Conservation (phyloP, 2,888 invertebrate genomes). For the Cephus rjabovi region DNA sequence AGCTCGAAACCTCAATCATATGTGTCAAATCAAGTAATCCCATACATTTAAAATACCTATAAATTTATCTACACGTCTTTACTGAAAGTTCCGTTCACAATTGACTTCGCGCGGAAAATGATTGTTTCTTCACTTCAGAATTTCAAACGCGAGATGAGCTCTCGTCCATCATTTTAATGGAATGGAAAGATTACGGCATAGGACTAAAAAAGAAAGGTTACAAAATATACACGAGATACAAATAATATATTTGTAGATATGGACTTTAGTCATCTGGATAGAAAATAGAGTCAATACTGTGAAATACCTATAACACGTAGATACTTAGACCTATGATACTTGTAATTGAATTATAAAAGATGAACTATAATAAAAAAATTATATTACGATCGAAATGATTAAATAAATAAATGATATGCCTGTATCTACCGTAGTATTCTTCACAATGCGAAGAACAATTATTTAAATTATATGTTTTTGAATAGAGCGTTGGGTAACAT, state of each 20-base stretch:
- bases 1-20: constrained; percentile 65
- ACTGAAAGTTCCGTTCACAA: background rate
- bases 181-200: constrained; percentile 27
- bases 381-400: constrained; percentile 50
- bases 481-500: too few species aligned
- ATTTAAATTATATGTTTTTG: background rate
- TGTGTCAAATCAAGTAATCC: constrained; percentile 63
- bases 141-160: background rate
- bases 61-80: constrained; percentile 24
- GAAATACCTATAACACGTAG: constrained; percentile 60
- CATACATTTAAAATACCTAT: constrained; percentile 52
- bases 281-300: constrained; percentile 64
- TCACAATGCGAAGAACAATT: background rate
- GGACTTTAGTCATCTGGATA: constrained; percentile 59
- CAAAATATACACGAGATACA: constrained; percentile 26
- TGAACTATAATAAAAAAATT: constrained; percentile 49
- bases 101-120: constrained; percentile 16
- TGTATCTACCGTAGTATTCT: background rate
- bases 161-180: background rate
- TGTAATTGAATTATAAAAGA: constrained; percentile 60
- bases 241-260: constrained; percentile 61
- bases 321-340: constrained; percentile 52
- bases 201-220: constrained; percentile 20
- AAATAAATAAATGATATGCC: constrained; percentile 43
- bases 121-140: constrained; percentile 11